Evolutionary conservation across 2,888 invertebrate genomes (phyloP).

Genomic region (Calameuta filiformis): DNA sequence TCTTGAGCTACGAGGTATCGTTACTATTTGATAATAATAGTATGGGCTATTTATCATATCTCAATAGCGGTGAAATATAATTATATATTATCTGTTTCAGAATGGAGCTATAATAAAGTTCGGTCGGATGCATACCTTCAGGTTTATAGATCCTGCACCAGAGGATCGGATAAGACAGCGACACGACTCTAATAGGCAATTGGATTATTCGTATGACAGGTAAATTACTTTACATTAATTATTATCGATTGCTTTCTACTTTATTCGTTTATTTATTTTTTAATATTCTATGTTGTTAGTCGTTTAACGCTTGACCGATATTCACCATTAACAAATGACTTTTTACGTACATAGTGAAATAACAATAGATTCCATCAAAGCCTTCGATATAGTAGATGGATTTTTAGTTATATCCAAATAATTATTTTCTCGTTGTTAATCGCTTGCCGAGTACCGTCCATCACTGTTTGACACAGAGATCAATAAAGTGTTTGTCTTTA

Average conservation of each 20-base stretch:
- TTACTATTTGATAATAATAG: neutral
- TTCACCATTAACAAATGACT: neutral
- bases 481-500: neutral
- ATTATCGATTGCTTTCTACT: slow-evolving; percentile 13
- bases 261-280: slow-evolving; percentile 19
- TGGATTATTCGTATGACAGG: slow-evolving; percentile 86
- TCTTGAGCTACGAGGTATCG: neutral
- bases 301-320: neutral
- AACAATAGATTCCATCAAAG: neutral
- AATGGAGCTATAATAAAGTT: slow-evolving; percentile 88
- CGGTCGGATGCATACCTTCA: slow-evolving; percentile 86
- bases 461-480: neutral
- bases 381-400: neutral
- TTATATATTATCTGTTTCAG: slow-evolving; percentile 61
- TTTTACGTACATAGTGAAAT: neutral
- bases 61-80: neutral
- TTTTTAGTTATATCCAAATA: neutral
- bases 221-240: slow-evolving; percentile 59
- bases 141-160: slow-evolving; percentile 85
- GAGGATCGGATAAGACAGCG: slow-evolving; percentile 83
- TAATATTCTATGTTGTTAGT: slow-evolving; percentile 9
- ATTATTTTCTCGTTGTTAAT: neutral
- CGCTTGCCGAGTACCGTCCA: neutral
- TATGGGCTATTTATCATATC: neutral
- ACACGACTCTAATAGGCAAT: slow-evolving; percentile 77